Base-by-base conservation (phyloP, 1,140 invertebrate genomes). In the Trypoxylus dichotomus region DNA sequence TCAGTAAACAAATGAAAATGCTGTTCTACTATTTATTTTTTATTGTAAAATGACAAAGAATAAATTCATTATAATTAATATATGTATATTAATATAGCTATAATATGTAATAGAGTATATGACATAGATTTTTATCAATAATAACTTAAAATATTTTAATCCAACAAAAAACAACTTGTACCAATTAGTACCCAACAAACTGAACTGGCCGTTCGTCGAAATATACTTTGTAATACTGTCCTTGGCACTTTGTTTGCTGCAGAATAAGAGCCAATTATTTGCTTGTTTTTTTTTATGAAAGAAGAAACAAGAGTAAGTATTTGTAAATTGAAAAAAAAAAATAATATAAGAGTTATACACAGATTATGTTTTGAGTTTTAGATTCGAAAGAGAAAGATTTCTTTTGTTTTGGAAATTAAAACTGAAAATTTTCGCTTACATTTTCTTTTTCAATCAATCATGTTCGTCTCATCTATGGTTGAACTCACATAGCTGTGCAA, bases 11-110 rank as follows among this genome's bases (percentile, higher is more conserved):
- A 42, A 75, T 75, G 25, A 76, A 76, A 43, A 76, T 27, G 2
- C 60, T 68, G 24, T 74, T 74, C 19, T 74, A 74, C 29, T 74
- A 41, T 74, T 74, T 75, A 75, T 75, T 75, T 84, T 85, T 85
- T 85, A 85, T 85, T 85, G 84, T 85, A 85, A 85, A 85, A 85
- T 85, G 83, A 85, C 85, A 85, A 85, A 85, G 85, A 85, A 85
- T 85, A 85, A 85, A 84, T 79, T 85, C 83, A 78, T 85, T 82
- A 83, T 82, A 84, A 83, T 84, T 78, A 79, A 83, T 81, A 79
- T 81, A 80, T 84, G 83, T 81, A 82, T 68, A 83, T 84, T 85
- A 82, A 85, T 85, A 85, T 84, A 84, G 81, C 80, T 84, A 84
- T 83, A 84, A 82, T 82, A 84, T 84, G 80, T 83, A 83, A 82